Base-by-base conservation (phyloP, 2,888 invertebrate species). In the Leptura quadrifasciata region DNA sequence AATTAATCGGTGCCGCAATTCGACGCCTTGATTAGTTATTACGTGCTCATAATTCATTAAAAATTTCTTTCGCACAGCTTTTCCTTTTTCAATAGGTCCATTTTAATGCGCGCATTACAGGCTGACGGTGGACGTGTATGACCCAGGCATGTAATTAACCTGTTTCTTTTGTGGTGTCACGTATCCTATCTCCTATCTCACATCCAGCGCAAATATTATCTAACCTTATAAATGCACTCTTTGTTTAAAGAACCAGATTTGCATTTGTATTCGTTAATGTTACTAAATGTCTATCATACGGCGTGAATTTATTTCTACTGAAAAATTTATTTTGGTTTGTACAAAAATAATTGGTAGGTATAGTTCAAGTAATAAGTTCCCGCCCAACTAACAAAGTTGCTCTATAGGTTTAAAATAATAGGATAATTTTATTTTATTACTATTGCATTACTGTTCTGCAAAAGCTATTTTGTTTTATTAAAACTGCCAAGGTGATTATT, bases 1-100 rank as follows among this genome's bases (percentile, higher is more conserved):
- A 58, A 58, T 24, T 58, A 58, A 58, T 58, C 21, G 10, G 15
- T 5, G 4, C 57, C 57, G 21, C 20, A 21, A 18, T 57, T 57
- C 20, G 24, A 8, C 21, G 47, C 47, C n/a, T 47, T 47, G 17
- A 47, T 47, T 27, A n/a, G 24, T 24, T 21, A 58, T 58, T 58
- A 58, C 58, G 58, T 24, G 58, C 24, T 58, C 24, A 27, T 58
- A 58, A 58, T 24, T 58, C 15, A 58, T 24, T 27, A 58, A 24
- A 58, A n/a, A n/a, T 27, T 27, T 58, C 58, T 58, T 27, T 21
- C 58, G 24, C 27, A 24, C 27, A 9, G 58, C 27, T 58, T 24
- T 58, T 24, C 58, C 47, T 47, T n/a, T n/a, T 15, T 47, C 15
- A 57, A 55, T 55, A 17, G 55, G 20, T 21, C 21, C 18, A 58